Evolutionary conservation across 37 sponge, comb jelly and placozoan genomes (phyloP).

Genomic region (Cladorhizidae sp.): DNA sequence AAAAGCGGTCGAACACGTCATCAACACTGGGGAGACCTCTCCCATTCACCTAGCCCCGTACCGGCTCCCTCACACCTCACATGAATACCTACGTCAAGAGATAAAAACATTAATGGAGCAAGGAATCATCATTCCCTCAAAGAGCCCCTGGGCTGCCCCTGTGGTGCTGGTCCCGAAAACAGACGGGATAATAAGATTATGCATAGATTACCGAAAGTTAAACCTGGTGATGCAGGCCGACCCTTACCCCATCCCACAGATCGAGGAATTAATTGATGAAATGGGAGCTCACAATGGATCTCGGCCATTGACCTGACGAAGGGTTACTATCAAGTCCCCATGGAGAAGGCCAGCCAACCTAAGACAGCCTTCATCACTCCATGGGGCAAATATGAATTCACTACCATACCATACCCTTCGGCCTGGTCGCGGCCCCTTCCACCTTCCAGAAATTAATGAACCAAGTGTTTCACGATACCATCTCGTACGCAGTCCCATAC

Average conservation of each 20-base stretch:
- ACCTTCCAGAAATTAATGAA: slow-evolving; percentile 1
- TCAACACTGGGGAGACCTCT: too few species aligned
- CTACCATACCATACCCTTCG: neutral
- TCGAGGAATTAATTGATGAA: neutral
- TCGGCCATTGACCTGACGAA: neutral
- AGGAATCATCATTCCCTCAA: neutral
- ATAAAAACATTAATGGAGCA: neutral
- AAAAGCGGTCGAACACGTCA: too few species aligned
- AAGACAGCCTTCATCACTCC: neutral
- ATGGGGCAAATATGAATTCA: neutral
- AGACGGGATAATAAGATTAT: neutral
- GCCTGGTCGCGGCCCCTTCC: neutral
- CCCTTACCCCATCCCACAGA: neutral
- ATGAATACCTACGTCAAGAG: too few species aligned
- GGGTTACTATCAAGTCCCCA: neutral
- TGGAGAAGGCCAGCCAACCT: neutral
- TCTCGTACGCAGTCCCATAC: neutral
- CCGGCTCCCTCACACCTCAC: too few species aligned
- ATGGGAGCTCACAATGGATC: neutral
- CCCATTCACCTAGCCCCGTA: too few species aligned
- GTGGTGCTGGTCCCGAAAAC: neutral
- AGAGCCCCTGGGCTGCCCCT: neutral
- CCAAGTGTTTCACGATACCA: neutral
- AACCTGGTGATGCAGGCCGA: neutral
- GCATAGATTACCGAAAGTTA: neutral